Evolutionary conservation across 2,113 vertebrate genomes (phyloP), one percentile per base, ranked within the genome.

Genomic region (Talpa occidentalis): DNA sequence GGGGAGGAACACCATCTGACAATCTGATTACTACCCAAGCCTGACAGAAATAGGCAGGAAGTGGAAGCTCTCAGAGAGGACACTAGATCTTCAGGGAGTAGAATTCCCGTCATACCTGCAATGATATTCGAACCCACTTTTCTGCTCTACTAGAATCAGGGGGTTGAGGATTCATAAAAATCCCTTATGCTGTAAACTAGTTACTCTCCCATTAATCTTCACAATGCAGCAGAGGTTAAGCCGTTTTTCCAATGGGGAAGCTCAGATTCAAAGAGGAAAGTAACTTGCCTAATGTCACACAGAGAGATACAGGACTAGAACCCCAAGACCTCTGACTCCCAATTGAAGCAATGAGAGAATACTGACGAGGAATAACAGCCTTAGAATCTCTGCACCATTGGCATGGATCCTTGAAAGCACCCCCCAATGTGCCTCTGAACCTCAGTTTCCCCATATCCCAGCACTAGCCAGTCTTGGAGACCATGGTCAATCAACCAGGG

Each of bases 161-260:
- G 54, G 21, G 17, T 22, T 56, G 21, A 22, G 21, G 54, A 22
- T 56, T 56, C 54, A 56, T 22, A 22, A 56, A 54, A 66, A 76
- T 26, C 47, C 76, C 80, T 66, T 40, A 52, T 10, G 6, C 24
- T 92, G 9, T 91, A 47, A 91, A 22, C 30, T 7, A 76, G 44
- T 73, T 52, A 30, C 59, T 90, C 54, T 90, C 42, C 67, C 72
- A n/a, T 30, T 21, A 81, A 87, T 28, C 24, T 35, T 84, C 49
- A 72, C 67, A 54, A 35, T 7, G 60, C 40, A 30, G 35, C 35
- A 91, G 70, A 89, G 24, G 37, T 62, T 8, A 64, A 86, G 32
- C 62, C 78, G 56, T 86, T 35, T 94, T 93, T 30, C 60, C 5
- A 1, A n/a, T 2, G 49, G 59, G 37, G 14, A 90, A 76, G 49